Base-by-base conservation (phyloP, 2,797 vertebrate species). In the Peromyscus nudipes region DNA sequence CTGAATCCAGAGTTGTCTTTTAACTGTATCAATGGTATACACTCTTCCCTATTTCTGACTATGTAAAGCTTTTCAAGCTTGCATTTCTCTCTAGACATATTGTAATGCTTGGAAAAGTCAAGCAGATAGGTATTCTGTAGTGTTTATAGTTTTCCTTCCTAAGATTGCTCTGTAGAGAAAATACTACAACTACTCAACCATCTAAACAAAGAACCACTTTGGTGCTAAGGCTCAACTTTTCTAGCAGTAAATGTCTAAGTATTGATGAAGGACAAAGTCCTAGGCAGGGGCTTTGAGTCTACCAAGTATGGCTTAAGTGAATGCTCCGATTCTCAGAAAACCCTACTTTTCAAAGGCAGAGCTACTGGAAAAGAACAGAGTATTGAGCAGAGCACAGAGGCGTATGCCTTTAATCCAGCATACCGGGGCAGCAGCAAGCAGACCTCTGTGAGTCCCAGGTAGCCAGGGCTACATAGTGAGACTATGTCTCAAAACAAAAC, bases 51-150 rank as follows among this genome's bases (percentile, higher is more conserved):
- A 73, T 77, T 91, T 95, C 60, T 96, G 60, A 80, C 37, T 84
- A 13, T 43, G 13, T 79, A 92, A 81, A 90, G 21, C 34, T 93
- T 93, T 94, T 94, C 81, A 91, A 94, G 89, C 34, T n/a, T 69
- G 67, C 3, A 16, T 19, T n/a, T n/a, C 67, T 69, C 67, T 69
- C 67, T n/a, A n/a, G 67, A 69, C 67, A 69, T 7, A 69, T 69
- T 16, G 34, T 69, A 69, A 69, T 31, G 31, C 34, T 69, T 67
- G 34, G 65, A 67, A 67, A 34, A 17, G 31, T n/a, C n/a, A n/a
- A n/a, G 16, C 67, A n/a, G 67, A 69, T 31, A 69, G 67, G 34
- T 34, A 69, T 34, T 69, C 6, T 69, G 64, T 65, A 13, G 31
- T 16, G 16, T 69, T 69, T 69, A 69, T n/a, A 69, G 67, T 69